These are phyloP conservation scores for Melieria picta DNA, from an alignment of 2,888 invertebrate genomes.

Conservation along the genomic window DNA sequence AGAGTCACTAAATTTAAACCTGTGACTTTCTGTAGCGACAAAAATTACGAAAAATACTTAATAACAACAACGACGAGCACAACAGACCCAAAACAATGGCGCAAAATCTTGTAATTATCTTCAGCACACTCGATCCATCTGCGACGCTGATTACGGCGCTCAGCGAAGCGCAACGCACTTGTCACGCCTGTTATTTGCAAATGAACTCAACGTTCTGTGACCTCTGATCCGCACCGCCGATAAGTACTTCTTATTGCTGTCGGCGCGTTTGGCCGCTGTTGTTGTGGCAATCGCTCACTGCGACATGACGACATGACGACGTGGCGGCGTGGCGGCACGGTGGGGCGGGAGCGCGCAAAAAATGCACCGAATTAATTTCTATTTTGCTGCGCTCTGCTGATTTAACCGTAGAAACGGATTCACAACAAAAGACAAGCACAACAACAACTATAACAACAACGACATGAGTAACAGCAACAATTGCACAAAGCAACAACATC, in stretches of 20 bases:
- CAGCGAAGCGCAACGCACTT: constrained; percentile 57
- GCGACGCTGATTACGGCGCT: constrained; percentile 14
- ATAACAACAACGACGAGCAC: background rate
- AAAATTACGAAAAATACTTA: background rate
- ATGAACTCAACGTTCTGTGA: constrained; percentile 34
- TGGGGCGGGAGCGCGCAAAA: constrained; percentile 40
- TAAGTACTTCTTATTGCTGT: constrained; percentile 29
- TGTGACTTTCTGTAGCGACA: background rate
- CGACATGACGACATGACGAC: constrained; percentile 8
- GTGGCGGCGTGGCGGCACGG: background rate
- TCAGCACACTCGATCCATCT: background rate
- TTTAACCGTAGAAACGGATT: constrained; percentile 26
- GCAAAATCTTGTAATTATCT: constrained; percentile 28
- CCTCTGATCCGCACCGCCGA: constrained; percentile 46
- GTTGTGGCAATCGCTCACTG: constrained; percentile 13
- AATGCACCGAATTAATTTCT: constrained; percentile 40
- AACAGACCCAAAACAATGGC: background rate
- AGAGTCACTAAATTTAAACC: constrained; percentile 23
- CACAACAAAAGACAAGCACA: constrained; percentile 10
- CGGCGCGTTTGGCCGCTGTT: background rate
- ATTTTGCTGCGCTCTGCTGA: constrained; percentile 36
- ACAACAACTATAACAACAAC: background rate
- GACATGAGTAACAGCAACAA: too few relatives aligned
- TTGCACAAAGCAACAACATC: too few relatives aligned
- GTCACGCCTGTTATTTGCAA: constrained; percentile 56